Conservation (phyloP, 2,888 invertebrate species). For the Caenorhabditis virilis region DNA sequence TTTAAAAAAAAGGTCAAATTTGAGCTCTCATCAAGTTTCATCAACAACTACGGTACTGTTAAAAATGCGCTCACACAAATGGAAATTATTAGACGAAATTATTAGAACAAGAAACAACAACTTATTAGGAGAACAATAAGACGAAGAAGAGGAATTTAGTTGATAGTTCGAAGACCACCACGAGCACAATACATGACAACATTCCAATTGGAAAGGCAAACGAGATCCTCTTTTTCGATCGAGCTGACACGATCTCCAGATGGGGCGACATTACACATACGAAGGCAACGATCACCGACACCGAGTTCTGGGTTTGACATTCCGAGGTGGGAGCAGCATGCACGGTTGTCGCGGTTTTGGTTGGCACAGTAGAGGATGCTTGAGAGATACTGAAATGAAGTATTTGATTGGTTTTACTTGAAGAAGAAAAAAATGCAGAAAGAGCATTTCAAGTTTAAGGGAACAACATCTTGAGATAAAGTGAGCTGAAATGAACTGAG, state of each 20-base stretch:
- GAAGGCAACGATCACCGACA: slow-evolving; percentile 62
- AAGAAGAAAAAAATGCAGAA: too few relatives aligned
- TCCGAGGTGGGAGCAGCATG: slow-evolving; percentile 63
- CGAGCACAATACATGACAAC: slow-evolving; percentile 67
- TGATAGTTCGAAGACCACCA: slow-evolving; percentile 63
- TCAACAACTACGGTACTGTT: too few relatives aligned
- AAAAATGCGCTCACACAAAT: too few relatives aligned
- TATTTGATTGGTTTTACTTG: neutral
- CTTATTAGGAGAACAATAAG: neutral
- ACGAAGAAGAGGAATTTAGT: slow-evolving; percentile 8
- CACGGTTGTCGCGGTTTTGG: slow-evolving; percentile 65
- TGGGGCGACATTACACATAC: slow-evolving; percentile 62
- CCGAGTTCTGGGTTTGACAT: slow-evolving; percentile 59
- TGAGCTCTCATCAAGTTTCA: too few relatives aligned
- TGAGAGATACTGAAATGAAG: slow-evolving; percentile 45
- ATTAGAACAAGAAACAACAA: too few relatives aligned
- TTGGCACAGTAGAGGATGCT: slow-evolving; percentile 65
- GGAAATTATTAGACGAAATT: slow-evolving; percentile 19
- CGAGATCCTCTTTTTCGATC: slow-evolving; percentile 61
- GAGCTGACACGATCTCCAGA: slow-evolving; percentile 55
- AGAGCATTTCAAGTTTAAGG: too few relatives aligned
- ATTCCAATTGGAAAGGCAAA: slow-evolving; percentile 65
- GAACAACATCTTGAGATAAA: too few relatives aligned
- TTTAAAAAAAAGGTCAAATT: too few relatives aligned
- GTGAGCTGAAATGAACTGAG: too few relatives aligned